Base-by-base conservation (phyloP, 2,113 vertebrate species). In the Oryzias celebensis region DNA sequence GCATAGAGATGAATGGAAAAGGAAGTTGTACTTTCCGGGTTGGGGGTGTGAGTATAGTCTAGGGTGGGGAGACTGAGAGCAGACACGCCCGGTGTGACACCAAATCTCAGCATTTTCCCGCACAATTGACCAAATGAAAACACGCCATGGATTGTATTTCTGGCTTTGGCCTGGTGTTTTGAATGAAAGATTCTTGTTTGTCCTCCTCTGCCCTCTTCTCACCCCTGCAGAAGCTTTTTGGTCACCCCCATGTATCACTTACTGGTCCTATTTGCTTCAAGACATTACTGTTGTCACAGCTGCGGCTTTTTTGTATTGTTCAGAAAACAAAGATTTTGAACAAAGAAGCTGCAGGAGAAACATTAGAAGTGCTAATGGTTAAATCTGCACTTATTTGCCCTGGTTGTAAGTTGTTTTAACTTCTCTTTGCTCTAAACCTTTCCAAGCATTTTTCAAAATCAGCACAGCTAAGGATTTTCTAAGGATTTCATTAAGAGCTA, bases 111-210 rank as follows among this genome's bases (percentile, higher is more conserved):
- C 65, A 61, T 84, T 88, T 78, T 76, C 16, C 44, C 26, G 36
- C 74, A 87, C 85, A 88, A 83, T 83, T 78, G 84, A 75, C 77
- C 66, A 18, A 81, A 83, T 77, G 81, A 85, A 81, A 86, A 90
- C 78, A 88, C 8, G 24, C 4, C 26, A 54, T 1, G 42, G 57
- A 77, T 77, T 80, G 58, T 65, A 52, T 85, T 82, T 78, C 71
- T 69, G 52, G 61, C 58, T 55, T 15, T 14, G 73, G 68, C 68
- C 56, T 67, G 57, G 52, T 15, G 60, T 73, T 75, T 54, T 80
- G 80, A 71, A 41, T 20, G 70, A 53, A 57, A 76, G 75, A 61
- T 55, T 17, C 14, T 47, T 58, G 52, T 67, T 77, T 73, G 44
- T 81, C 49, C 57, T 58, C 52, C 23, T 58, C 53, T 73, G 53